Conservation (phyloP, 2,113 vertebrate species). For the Centropristis striata region DNA sequence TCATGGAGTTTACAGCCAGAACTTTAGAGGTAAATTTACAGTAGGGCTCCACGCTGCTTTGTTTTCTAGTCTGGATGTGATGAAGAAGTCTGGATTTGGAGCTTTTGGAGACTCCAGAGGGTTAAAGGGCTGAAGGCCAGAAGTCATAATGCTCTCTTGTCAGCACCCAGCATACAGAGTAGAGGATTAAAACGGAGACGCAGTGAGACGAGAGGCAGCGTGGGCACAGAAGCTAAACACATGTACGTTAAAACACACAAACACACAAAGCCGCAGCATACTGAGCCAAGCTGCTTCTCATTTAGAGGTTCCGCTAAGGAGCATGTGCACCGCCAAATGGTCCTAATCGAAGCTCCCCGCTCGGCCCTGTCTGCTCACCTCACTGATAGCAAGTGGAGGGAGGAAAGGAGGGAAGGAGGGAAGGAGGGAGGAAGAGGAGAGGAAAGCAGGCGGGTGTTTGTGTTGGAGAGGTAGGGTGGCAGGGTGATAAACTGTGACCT, state of each 20-base stretch:
- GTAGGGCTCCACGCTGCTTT: too few relatives aligned
- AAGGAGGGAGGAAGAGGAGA: constrained; percentile 41
- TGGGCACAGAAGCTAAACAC: constrained; percentile 50
- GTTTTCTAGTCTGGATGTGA: too few relatives aligned
- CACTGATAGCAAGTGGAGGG: constrained; percentile 59
- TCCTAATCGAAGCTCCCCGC: constrained; percentile 63
- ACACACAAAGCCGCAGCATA: constrained; percentile 39
- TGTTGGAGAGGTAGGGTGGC: constrained; percentile 75
- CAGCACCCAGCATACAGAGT: constrained; percentile 6
- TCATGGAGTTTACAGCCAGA: too few relatives aligned
- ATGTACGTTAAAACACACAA: constrained; percentile 42
- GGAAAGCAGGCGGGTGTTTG: constrained; percentile 69
- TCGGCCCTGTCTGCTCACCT: constrained; percentile 59
- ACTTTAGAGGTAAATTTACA: too few relatives aligned
- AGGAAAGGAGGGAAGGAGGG: constrained; percentile 32
- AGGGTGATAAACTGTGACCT: constrained; percentile 86
- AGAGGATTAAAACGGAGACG: constrained; percentile 22
- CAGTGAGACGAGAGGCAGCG: constrained; percentile 21
- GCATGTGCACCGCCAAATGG: constrained; percentile 56
- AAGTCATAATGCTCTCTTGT: constrained; percentile 15
- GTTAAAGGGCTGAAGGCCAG: constrained; percentile 1
- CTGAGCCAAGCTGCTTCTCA: constrained; percentile 86
- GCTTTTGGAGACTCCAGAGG: too few relatives aligned
- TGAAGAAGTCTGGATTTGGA: too few relatives aligned
- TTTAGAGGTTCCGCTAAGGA: constrained; percentile 81